A percentile compares a stretch with the other conserved stretches of the same genome.
Conservation (phyloP, 2,797 vertebrate species). For the Euphonia xanthogaster region DNA sequence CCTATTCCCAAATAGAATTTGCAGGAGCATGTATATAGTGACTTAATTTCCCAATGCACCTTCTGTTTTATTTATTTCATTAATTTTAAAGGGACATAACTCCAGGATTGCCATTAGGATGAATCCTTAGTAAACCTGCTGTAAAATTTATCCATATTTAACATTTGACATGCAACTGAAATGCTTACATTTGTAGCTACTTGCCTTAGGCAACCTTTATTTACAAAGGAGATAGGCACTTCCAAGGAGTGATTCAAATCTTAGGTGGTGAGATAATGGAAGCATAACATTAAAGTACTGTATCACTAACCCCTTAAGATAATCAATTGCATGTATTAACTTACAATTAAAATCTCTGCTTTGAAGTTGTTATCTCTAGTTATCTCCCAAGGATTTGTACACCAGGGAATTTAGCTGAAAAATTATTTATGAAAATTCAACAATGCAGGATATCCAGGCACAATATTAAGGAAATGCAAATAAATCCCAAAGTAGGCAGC, state of each 20-base stretch:
- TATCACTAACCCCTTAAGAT: neutral
- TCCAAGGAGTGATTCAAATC: conserved; percentile 22
- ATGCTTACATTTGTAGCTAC: neutral
- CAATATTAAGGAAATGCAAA: conserved; percentile 2
- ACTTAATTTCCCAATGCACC: neutral
- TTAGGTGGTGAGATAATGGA: conserved; percentile 24
- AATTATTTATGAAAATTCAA: conserved; percentile 23
- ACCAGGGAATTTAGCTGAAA: conserved; percentile 2
- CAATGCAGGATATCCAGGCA: neutral
- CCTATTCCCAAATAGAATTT: no score
- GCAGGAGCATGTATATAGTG: neutral
- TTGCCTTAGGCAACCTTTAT: conserved; percentile 10
- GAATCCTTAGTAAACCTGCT: neutral
- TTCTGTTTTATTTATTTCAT: neutral
- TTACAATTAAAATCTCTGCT: conserved; percentile 59
- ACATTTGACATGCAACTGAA: neutral
- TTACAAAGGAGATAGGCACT: conserved; percentile 5
- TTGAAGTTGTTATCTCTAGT: conserved; percentile 52
- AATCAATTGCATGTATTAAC: conserved; percentile 48
- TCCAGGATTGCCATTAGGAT: neutral
- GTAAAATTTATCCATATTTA: neutral
- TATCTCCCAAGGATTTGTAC: neutral
- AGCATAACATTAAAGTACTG: neutral
- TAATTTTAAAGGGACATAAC: neutral
- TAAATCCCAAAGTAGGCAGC: neutral